These are phyloP conservation scores for Pangasius sanitwongsei DNA, from an alignment of 2,797 vertebrate species.

Conservation along the genomic window DNA sequence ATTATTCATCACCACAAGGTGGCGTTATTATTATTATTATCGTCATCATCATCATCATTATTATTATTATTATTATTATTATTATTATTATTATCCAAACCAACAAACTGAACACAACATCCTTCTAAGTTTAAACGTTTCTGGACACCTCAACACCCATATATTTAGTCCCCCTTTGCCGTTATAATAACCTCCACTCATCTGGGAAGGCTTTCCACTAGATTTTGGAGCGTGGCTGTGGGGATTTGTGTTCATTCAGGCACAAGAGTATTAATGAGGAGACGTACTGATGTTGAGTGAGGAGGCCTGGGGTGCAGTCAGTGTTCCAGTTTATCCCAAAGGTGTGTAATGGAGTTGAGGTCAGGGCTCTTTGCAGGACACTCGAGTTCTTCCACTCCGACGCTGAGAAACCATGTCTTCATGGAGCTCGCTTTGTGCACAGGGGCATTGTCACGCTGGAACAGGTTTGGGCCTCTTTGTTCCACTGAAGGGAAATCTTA, in stretches of 20 bases:
- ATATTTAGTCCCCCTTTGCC: background rate
- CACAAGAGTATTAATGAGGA: background rate
- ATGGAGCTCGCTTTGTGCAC: too few relatives aligned
- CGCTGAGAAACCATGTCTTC: background rate
- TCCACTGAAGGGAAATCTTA: background rate
- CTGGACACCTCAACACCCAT: background rate
- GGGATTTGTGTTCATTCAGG: background rate
- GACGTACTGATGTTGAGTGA: background rate
- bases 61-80: too few relatives aligned
- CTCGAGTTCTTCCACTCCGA: background rate
- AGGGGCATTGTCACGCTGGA: background rate
- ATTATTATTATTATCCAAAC: background rate
- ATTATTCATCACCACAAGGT: background rate
- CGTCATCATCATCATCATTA: background rate
- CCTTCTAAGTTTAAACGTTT: background rate
- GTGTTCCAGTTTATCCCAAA: background rate
- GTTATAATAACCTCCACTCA: background rate
- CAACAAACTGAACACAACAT: background rate
- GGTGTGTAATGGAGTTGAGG: background rate
- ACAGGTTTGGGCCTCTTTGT: background rate
- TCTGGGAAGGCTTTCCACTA: background rate
- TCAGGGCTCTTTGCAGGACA: background rate
- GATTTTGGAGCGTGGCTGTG: background rate
- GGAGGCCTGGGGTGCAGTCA: background rate
- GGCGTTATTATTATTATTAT: constrained; percentile 18